A percentile compares a stretch with the other conserved stretches of the same genome.
phyloP scores from a whole-genome alignment of 1,140 invertebrate genomes.

The Drosophila orosa region DNA sequence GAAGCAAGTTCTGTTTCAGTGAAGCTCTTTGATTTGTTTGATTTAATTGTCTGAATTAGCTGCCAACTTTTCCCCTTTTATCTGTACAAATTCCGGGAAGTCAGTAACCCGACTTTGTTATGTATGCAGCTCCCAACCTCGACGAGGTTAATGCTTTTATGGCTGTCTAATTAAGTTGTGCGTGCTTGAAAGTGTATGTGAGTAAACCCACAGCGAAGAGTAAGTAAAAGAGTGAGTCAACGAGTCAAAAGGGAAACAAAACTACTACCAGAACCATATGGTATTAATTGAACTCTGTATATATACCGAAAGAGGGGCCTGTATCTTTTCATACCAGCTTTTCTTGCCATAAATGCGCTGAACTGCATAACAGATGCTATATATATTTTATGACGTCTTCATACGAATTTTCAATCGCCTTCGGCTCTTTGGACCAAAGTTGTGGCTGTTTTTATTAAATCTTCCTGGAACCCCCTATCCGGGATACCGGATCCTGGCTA shows the following conservation, averaged over 20 bases:
- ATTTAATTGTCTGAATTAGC: constrained; percentile 10
- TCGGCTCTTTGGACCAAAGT: constrained; percentile 31
- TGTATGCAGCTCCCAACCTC: constrained; percentile 20
- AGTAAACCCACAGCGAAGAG: background rate
- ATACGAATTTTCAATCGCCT: constrained; percentile 59
- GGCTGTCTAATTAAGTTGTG: constrained; percentile 33
- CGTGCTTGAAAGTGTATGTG: constrained; percentile 2
- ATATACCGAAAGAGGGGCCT: background rate
- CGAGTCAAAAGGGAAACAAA: background rate
- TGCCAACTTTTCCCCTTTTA: constrained; percentile 13
- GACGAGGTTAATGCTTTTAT: constrained; percentile 15
- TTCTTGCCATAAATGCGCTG: constrained; percentile 46
- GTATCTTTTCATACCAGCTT: constrained; percentile 19
- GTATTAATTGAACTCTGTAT: background rate
- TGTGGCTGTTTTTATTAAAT: constrained; percentile 76
- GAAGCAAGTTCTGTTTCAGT: background rate
- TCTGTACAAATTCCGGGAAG: constrained; percentile 3
- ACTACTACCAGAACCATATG: background rate
- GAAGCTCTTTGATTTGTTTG: constrained; percentile 3
- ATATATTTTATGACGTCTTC: constrained; percentile 67
- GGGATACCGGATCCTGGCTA: background rate
- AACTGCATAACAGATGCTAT: constrained; percentile 46
- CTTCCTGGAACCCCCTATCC: constrained; percentile 17
- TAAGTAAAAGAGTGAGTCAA: background rate
- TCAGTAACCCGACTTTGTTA: constrained; percentile 18